Base-by-base conservation (phyloP, 2,797 vertebrate species). In the Sandelia bainsii region DNA sequence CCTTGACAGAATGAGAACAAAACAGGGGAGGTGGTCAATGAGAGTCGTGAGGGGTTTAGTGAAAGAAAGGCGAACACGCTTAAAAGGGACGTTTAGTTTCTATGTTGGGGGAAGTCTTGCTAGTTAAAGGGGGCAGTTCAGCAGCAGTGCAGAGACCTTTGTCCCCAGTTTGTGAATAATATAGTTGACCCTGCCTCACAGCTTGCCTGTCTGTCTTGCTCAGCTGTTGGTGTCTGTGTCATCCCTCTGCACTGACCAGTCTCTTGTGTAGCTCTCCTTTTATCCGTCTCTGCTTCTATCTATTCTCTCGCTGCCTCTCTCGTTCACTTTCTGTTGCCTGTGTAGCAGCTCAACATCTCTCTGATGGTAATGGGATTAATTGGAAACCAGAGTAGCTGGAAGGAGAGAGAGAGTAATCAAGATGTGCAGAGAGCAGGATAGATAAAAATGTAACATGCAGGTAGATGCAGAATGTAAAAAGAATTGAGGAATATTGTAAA, bases 331-430 rank as follows among this genome's bases (percentile, higher is more conserved):
- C 56, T 56, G 45, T 34, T 57, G 40, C 37, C 62, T 69, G 75
- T 62, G 66, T 20, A 66, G 65, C 51, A 25, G 69, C 75, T 81
- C 77, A 82, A 16, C 81, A 73, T 87, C 75, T 79, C 64, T 51
- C 56, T 89, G 82, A 84, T 52, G 50, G n/a, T 89, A 89, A 91
- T 90, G 79, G 75, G 86, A 87, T 89, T 89, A 86, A 89, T 88
- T 88, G 66, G 77, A 81, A 71, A 76, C 44, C 42, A 67, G 50
- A 54, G 60, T 68, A 22, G 62, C 74, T 56, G 69, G 42, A 70
- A 78, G 54, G 22, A 52, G 56, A 73, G 71, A 48, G 46, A 27
- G 40, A 44, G 48, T 42, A 58, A 70, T 73, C 52, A 63, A 45
- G 39, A 40, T 25, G 58, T 69, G 40, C 51, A 54, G 25, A 25